These are phyloP conservation scores for Agrotis ipsilon DNA, from an alignment of 2,888 invertebrate species.

Conservation along the genomic window DNA sequence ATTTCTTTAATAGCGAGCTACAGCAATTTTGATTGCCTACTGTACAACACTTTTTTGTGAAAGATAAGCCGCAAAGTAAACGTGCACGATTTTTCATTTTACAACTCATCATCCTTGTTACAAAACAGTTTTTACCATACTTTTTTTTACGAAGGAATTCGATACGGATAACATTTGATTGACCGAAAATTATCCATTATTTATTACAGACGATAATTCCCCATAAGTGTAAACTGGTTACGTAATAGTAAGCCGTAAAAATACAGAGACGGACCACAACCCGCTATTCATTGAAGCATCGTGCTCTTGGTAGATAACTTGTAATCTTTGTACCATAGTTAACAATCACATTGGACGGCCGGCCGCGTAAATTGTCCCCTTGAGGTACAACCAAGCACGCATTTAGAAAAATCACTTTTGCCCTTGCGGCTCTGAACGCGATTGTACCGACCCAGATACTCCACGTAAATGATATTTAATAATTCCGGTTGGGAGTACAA, in stretches of 20 bases:
- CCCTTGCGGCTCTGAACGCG: slow-evolving; percentile 63
- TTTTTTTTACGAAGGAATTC: slow-evolving; percentile 42
- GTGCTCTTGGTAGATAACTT: slow-evolving; percentile 83
- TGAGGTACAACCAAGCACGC: slow-evolving; percentile 77
- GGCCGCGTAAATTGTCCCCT: slow-evolving; percentile 88
- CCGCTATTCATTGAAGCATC: slow-evolving; percentile 71
- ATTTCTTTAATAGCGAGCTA: no score
- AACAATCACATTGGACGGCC: slow-evolving; percentile 84
- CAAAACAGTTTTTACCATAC: slow-evolving; percentile 8
- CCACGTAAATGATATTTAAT: slow-evolving; percentile 64
- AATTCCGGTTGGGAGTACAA: slow-evolving; percentile 55
- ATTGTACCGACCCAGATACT: slow-evolving; percentile 66
- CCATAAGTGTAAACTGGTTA: slow-evolving; percentile 62
- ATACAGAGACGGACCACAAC: slow-evolving; percentile 52
- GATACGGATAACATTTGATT: slow-evolving; percentile 42
- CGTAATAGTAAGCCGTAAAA: slow-evolving; percentile 63
- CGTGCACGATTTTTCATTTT: slow-evolving; percentile 35
- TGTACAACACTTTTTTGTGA: not conserved
- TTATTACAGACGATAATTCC: slow-evolving; percentile 47
- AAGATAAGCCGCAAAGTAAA: slow-evolving; percentile 6
- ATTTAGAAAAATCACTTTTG: slow-evolving; percentile 76
- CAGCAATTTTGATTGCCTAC: no score
- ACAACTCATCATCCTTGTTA: slow-evolving; percentile 30
- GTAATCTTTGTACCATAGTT: slow-evolving; percentile 86
- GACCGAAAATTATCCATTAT: slow-evolving; percentile 52